Base-by-base conservation (phyloP, 2,113 vertebrate species). In the Proterorhinus semilunaris region DNA sequence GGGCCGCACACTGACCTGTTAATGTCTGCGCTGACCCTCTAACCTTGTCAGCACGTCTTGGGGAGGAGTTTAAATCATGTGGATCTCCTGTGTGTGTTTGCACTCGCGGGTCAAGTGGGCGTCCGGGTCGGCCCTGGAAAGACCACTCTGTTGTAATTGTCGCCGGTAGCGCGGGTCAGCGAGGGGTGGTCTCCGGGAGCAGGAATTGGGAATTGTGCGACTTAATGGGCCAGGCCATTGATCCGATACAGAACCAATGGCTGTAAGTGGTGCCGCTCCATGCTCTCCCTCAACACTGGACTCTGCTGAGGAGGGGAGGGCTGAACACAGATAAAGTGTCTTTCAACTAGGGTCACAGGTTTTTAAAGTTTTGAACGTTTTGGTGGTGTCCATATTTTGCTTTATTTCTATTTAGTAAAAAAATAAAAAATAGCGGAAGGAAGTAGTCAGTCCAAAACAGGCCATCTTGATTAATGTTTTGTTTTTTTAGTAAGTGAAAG, bases 1-100 rank as follows among this genome's bases (percentile, higher is more conserved):
- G 96, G 95, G 95, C 94, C 91, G 94, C 95, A 95, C 91, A 87
- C 95, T 98, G 96, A 98, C 97, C 97, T 95, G 94, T 95, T 98
- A 98, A 98, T 99, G 96, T 95, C 95, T 92, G 85, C 86, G 90
- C 90, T 96, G 96, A 97, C 97, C 96, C 93, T 83, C 79, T 96
- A 95, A 98, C 97, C 97, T 99, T 98, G 96, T 96, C 95, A 95
- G 95, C 94, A 94, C 94, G 89, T 96, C 90, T 95, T 94, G 92
- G 95, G 94, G 93, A 95, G 94, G 94, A 93, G 94, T 95, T 94
- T 95, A 96, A 96, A 96, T 95, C 92, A 93, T 90, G 83, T 76
- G 79, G 75, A 92, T 94, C 94, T 93, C 93, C 92, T 93, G 88
- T 74, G 46, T 70, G 66, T 87, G 85, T 85, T 86, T 83, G 74